A percentile compares a stretch with the other conserved stretches of the same genome.
Evolutionary conservation across 2,888 invertebrate genomes (phyloP).

Genomic region (Yponomeuta evonymella): DNA sequence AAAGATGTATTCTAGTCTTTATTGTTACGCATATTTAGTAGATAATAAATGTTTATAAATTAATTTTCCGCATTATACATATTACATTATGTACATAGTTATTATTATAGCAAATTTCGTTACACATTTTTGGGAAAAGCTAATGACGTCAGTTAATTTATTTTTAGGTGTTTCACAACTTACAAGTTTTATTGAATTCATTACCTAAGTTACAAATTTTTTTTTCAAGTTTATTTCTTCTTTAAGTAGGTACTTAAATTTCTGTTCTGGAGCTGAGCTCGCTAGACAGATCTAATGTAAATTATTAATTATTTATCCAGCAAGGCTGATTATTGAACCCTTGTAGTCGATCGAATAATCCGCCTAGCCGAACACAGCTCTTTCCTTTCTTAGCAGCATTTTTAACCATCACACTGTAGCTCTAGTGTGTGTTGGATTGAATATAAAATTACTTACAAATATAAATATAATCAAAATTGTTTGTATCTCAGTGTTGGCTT

Average conservation of each 20-base stretch:
- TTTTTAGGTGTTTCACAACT: neutral
- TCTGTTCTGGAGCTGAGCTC: constrained; percentile 12
- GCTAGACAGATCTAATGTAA: neutral
- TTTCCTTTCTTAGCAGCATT: constrained; percentile 9
- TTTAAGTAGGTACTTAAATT: neutral
- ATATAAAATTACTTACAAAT: constrained; percentile 12
- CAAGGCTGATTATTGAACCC: neutral
- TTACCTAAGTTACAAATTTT: neutral
- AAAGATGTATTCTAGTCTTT: constrained; percentile 77
- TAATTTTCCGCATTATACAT: constrained; percentile 50
- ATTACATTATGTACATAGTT: constrained; percentile 51
- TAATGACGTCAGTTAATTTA: constrained; percentile 28
- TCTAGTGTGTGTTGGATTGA: constrained; percentile 15
- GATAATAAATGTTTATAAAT: constrained; percentile 67
- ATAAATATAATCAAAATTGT: constrained; percentile 15
- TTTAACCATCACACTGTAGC: constrained; percentile 15
- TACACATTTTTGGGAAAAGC: constrained; percentile 7
- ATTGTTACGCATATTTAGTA: constrained; percentile 75
- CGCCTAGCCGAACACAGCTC: constrained; percentile 12
- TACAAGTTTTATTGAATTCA: neutral
- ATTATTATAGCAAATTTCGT: constrained; percentile 8
- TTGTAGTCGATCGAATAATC: neutral
- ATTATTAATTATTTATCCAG: neutral
- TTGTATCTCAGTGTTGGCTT: constrained; percentile 20
- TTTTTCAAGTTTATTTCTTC: neutral